Percentiles rank a stretch among this genome's conserved stretches.
Conservation (phyloP, 2,113 vertebrate genomes). For the Zosterops lateralis region DNA sequence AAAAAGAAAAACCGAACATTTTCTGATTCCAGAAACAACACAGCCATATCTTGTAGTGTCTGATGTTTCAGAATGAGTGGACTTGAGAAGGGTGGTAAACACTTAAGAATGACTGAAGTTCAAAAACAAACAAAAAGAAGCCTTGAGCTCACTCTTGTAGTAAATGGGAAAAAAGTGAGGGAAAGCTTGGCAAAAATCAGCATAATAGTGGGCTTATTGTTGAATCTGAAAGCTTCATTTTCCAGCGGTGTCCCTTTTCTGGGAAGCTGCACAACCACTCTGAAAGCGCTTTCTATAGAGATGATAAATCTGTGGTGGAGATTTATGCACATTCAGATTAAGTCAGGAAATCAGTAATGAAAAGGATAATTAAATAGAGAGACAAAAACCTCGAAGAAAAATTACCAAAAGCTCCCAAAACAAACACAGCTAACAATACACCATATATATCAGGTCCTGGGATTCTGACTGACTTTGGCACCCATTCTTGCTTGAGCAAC, state of each 20-base stretch:
- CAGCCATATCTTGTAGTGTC: not conserved
- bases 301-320: slow-evolving; percentile 59
- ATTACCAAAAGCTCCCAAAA: slow-evolving; percentile 35
- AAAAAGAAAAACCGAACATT: not conserved
- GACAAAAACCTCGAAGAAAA: slow-evolving; percentile 64
- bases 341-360: slow-evolving; percentile 61
- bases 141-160: slow-evolving; percentile 39
- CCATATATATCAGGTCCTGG: slow-evolving; percentile 46
- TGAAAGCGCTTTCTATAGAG: slow-evolving; percentile 58
- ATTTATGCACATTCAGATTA: slow-evolving; percentile 67
- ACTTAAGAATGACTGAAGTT: slow-evolving; percentile 46
- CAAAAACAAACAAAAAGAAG: slow-evolving; percentile 49
- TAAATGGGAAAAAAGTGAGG: slow-evolving; percentile 46
- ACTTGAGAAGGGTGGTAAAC: slow-evolving; percentile 42
- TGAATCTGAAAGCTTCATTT: slow-evolving; percentile 59
- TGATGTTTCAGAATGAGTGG: not conserved
- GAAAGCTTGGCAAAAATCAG: slow-evolving; percentile 63
- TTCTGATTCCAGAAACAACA: not conserved
- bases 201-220: slow-evolving; percentile 66
- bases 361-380: slow-evolving; percentile 62
- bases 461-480: slow-evolving; percentile 46
- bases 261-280: slow-evolving; percentile 44
- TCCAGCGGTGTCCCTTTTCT: slow-evolving; percentile 40
- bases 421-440: slow-evolving; percentile 52
- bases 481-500: not conserved